Percentiles rank a stretch among this genome's conserved stretches.
These are phyloP conservation scores for Laticauda colubrina DNA, from an alignment of 2,113 vertebrate genomes.

Conservation along the genomic window DNA sequence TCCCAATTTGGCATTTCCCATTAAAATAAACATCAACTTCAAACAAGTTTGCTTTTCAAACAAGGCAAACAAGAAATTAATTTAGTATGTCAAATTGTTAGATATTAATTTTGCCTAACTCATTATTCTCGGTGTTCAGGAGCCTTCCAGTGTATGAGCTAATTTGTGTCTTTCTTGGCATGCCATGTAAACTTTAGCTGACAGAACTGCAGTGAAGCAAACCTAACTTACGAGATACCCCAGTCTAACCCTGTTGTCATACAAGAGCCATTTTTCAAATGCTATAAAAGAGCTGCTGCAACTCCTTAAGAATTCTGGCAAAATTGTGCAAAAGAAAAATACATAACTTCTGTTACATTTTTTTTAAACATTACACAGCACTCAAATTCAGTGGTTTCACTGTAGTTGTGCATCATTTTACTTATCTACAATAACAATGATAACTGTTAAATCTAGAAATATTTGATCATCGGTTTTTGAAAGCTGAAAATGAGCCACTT, in stretches of 20 bases:
- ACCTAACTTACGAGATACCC: constrained; percentile 36
- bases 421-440: not conserved
- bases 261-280: not conserved
- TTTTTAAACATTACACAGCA: not conserved
- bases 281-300: constrained; percentile 21
- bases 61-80: constrained; percentile 9
- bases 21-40: not conserved
- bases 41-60: not conserved
- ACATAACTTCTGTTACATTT: not conserved
- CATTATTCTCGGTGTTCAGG: not conserved
- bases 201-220: constrained; percentile 10
- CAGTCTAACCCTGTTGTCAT: not conserved
- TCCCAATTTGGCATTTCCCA: not conserved
- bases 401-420: not conserved
- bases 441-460: constrained; percentile 13
- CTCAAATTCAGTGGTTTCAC: not conserved
- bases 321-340: not conserved
- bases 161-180: not conserved
- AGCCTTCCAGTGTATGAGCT: accelerated
- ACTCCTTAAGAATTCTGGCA: constrained; percentile 9
- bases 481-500: not conserved
- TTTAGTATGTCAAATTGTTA: not conserved
- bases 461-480: not conserved
- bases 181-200: constrained; percentile 31
- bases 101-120: not conserved